These are phyloP conservation scores for Theristicus caerulescens DNA, from an alignment of 2,113 vertebrate species.

Conservation along the genomic window DNA sequence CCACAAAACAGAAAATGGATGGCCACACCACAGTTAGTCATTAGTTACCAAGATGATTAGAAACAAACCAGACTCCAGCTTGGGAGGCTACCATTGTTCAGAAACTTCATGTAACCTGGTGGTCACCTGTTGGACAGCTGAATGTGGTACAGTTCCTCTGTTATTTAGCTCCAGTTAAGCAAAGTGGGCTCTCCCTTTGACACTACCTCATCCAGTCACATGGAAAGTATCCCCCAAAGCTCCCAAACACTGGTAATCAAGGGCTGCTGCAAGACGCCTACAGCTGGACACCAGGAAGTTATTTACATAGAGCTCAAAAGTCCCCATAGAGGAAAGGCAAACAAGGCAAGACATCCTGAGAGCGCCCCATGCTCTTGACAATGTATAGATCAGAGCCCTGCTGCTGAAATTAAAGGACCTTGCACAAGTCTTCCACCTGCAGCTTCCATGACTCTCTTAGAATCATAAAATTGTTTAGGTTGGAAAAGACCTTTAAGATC, in stretches of 20 bases:
- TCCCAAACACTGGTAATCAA: neutral
- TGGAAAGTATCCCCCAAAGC: neutral
- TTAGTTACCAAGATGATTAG: neutral
- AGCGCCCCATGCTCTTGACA: neutral
- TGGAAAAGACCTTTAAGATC: too few species aligned
- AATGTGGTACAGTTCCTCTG: accelerated
- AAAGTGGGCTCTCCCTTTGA: neutral
- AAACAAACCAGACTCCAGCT: neutral
- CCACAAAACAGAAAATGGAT: neutral
- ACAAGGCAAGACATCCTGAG: neutral
- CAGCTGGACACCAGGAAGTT: neutral
- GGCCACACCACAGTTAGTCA: neutral
- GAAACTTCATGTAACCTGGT: neutral
- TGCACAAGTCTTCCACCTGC: neutral
- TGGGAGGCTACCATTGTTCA: neutral
- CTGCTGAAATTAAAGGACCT: neutral
- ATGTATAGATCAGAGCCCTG: neutral
- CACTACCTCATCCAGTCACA: too few species aligned
- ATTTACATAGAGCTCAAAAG: neutral
- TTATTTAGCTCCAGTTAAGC: neutral
- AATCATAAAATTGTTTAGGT: too few species aligned
- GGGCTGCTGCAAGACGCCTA: neutral
- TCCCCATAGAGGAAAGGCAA: accelerated
- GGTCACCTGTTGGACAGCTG: neutral
- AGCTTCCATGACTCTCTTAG: neutral